Evolutionary conservation across 1,140 invertebrate genomes (phyloP).

Genomic region (Harlomillsia oculata): DNA sequence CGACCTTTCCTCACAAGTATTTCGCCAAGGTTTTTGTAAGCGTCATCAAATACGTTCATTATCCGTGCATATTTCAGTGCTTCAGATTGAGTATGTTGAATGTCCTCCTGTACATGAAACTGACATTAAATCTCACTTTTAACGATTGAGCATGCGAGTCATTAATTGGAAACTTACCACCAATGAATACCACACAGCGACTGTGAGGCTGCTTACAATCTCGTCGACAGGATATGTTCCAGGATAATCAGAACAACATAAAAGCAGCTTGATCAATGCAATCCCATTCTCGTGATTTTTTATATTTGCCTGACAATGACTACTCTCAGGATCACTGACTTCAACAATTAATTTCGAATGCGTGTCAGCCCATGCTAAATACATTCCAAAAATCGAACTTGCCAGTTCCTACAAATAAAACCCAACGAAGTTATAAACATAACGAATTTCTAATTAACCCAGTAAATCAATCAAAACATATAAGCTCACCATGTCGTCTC

Average conservation of each 20-base stretch:
- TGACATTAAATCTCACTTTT: not conserved
- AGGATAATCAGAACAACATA: constrained; percentile 24
- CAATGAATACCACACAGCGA: constrained; percentile 34
- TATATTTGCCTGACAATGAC: constrained; percentile 22
- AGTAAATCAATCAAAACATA: not conserved
- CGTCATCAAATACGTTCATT: constrained; percentile 33
- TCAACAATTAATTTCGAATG: constrained; percentile 32
- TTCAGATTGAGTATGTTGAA: constrained; percentile 27
- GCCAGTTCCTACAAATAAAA: constrained; percentile 25
- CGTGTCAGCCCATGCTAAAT: constrained; percentile 29
- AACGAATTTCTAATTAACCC: not conserved
- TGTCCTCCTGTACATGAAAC: constrained; percentile 27
- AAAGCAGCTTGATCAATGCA: constrained; percentile 24
- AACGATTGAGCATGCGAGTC: not conserved
- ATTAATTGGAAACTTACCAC: constrained; percentile 22
- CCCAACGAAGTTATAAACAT: not conserved
- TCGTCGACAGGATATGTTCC: constrained; percentile 33
- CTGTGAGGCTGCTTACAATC: constrained; percentile 28
- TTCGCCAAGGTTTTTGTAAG: constrained; percentile 28
- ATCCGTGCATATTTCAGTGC: constrained; percentile 27
- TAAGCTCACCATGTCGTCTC: constrained; percentile 23
- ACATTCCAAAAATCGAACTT: constrained; percentile 30
- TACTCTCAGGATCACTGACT: constrained; percentile 25
- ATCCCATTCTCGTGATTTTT: constrained; percentile 24
- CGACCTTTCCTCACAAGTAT: constrained; percentile 29